Evolutionary conservation across 2,888 invertebrate species (phyloP), one percentile per base, ranked within the genome.

Genomic region (Neoaliturus tenellus): DNA sequence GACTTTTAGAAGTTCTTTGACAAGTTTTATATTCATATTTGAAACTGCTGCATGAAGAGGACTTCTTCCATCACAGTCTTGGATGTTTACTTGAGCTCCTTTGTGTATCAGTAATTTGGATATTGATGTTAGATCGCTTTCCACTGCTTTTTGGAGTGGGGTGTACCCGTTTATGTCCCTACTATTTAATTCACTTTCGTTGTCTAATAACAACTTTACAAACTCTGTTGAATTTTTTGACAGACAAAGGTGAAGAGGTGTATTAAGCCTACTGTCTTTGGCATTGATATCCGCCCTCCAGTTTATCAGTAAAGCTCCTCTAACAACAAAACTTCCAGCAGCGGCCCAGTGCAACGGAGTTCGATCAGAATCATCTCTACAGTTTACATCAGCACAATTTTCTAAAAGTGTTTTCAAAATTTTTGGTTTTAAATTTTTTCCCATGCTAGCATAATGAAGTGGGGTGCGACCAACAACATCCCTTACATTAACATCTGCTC

Each of bases 1-100:
- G n/a, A 58, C 48, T 35, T 81, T 35, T 20, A 85, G 25, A 14
- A 85, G 81, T 67, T 81, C 23, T n/a, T 83, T 58, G 4, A 83
- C 39, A 17, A 67, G 39, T n/a, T 67, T 62, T 14, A 75, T 23
- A 33, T 73, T 35, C 8, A 39, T 78, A 5, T 20, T 58, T n/a
- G 28, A 28, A 1, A 78, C 83, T 39, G 82, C 81, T 8, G 28
- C 10, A 73, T 84, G 81, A 8, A 84, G 73, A 25, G 81, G 81
- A 14, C 73, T 84, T 51, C 69, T 73, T 33, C 83, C 69, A 44
- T 44, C 35, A 14, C 55, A 28, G 35, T 51, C 73, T 25, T 35
- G 23, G 10, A 55, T 28, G 58, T 78, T 31, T 1, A 83, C 51
- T 8, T 83, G 20, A 28, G 80, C 83, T 3, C 85, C 85, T 17